A percentile compares a stretch with the other conserved stretches of the same genome.
Evolutionary conservation across 1,140 invertebrate genomes (phyloP).

Genomic region (Bombus superbus): DNA sequence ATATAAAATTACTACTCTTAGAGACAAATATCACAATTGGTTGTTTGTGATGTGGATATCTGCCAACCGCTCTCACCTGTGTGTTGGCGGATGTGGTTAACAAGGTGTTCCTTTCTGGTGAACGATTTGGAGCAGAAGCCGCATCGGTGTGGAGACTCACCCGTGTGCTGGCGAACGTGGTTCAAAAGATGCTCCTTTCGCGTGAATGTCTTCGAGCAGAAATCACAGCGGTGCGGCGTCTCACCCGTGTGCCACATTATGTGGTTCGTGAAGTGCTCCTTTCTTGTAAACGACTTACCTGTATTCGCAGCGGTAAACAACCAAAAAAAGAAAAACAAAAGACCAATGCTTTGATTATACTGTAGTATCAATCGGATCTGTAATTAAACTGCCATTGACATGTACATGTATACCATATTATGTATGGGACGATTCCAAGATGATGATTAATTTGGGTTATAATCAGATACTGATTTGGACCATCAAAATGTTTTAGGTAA

Average conservation of each 20-base stretch:
- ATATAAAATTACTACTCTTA: conserved; percentile 61
- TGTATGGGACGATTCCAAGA: conserved; percentile 61
- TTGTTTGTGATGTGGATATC: conserved; percentile 77
- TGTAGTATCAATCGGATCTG: conserved; percentile 22
- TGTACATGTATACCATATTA: background rate
- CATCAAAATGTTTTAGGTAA: background rate
- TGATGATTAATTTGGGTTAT: background rate
- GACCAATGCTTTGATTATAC: conserved; percentile 48
- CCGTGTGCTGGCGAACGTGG: conserved; percentile 92
- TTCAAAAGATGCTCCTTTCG: conserved; percentile 92
- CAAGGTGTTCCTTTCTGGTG: conserved; percentile 91
- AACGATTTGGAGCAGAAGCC: conserved; percentile 92
- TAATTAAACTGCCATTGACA: background rate
- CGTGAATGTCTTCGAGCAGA: conserved; percentile 92
- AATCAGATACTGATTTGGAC: background rate
- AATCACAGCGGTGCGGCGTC: conserved; percentile 93
- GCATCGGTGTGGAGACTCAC: conserved; percentile 92
- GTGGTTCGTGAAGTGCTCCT: conserved; percentile 93
- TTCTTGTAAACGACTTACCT: conserved; percentile 92
- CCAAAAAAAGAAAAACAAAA: conserved; percentile 42
- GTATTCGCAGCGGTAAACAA: conserved; percentile 63
- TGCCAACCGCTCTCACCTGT: conserved; percentile 86
- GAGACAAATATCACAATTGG: conserved; percentile 68
- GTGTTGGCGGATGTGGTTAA: conserved; percentile 89
- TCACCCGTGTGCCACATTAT: conserved; percentile 94